Conservation (phyloP, 2,888 invertebrate species). For the Drosophila mercatorum region DNA sequence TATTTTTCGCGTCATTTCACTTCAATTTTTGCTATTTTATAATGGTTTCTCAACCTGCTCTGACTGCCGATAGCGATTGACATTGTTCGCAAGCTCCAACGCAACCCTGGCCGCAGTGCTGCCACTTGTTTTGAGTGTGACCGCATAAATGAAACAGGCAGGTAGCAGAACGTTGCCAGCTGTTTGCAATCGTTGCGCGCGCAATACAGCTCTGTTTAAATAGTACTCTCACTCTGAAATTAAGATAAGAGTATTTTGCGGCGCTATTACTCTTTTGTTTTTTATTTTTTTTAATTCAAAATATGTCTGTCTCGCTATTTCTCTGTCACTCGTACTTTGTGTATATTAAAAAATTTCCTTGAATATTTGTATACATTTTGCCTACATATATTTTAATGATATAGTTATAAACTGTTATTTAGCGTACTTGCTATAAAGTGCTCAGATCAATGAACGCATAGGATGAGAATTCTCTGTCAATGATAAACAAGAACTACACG, state of each 20-base stretch:
- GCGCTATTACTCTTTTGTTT: background rate
- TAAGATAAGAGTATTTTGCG: background rate
- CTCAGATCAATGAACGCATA: constrained; percentile 65
- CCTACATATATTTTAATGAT: background rate
- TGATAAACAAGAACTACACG: constrained; percentile 47
- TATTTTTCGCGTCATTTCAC: constrained; percentile 66
- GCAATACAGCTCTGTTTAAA: background rate
- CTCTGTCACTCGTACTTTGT: no score
- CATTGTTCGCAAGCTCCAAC: constrained; percentile 16
- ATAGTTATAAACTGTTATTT: background rate
- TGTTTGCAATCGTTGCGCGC: background rate
- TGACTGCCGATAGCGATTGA: constrained; percentile 55
- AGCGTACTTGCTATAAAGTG: constrained; percentile 8
- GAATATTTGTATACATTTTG: background rate
- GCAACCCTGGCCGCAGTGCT: constrained; percentile 28
- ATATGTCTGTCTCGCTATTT: no score
- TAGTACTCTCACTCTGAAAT: background rate
- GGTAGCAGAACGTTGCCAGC: constrained; percentile 13
- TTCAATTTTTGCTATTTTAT: constrained; percentile 69
- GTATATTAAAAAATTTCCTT: no score
- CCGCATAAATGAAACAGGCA: background rate
- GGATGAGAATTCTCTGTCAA: constrained; percentile 35
- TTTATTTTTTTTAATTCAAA: no score
- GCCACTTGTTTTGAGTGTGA: constrained; percentile 29
- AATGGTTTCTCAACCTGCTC: constrained; percentile 68